Evolutionary conservation across 2,888 invertebrate genomes (phyloP), one percentile per base, ranked within the genome.

Genomic region (Resseliella maxima): DNA sequence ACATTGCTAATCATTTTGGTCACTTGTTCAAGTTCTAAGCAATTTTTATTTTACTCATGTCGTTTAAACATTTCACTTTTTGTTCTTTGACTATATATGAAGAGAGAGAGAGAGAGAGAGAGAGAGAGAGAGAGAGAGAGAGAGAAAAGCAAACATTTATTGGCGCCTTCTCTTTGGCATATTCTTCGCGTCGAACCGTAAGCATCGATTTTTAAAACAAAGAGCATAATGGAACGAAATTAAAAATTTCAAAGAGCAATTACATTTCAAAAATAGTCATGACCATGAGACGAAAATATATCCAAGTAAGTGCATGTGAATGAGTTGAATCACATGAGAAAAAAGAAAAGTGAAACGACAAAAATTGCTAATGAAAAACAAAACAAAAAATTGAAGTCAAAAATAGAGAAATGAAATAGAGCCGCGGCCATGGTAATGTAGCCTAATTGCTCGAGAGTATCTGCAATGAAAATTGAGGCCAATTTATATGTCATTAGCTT

Each of bases 401-500:
- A 72, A 72, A 72, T 21, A 15, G 27, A 31, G 12, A 18, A 12
- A 50, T 18, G 18, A 50, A 50, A 50, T 18, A 50, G 50, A 12
- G 46, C 46, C 41, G 41, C 12, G 24, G 72, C 72, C 72, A 31
- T 31, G 15, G 0, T 35, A 72, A 59, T 59, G 59, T 72, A 72
- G 27, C 31, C 35, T 72, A 72, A 72, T 72, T 72, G 72, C 31
- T 31, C 31, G 72, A 72, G 72, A 72, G 72, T 72, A 72, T 38
- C 83, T 83, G 83, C 83, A 83, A 38, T 83, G 24, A 12, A 31
- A 83, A 83, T 38, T 38, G 21, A 83, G 83, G 83, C 38, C 38
- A 83, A 83, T 83, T 83, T 83, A 38, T 83, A n/a, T 83, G 83
- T 83, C 83, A 83, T 83, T 83, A 83, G 24, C 24, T 83, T 83